phyloP scores from a whole-genome alignment of 2,888 invertebrate species.

The Parnassius smintheus region DNA sequence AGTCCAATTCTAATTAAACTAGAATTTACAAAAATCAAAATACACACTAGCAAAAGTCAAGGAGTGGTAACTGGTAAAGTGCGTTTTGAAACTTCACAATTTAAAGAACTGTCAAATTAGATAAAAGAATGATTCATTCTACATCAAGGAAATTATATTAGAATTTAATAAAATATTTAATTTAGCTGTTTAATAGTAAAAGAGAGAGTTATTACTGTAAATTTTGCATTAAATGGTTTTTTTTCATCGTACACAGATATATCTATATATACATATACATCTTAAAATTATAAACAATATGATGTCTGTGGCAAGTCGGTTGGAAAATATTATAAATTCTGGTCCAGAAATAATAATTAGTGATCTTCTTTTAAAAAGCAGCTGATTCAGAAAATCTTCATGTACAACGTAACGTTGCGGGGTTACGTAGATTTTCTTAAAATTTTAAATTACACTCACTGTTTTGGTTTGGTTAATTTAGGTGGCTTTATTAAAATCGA shows the following conservation, averaged over 20 bases:
- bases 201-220: no score
- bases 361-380: no score
- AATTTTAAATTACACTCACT: slow-evolving; percentile 17
- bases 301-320: no score
- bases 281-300: no score
- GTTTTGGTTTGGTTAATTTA: slow-evolving; percentile 17
- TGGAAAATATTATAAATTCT: no score
- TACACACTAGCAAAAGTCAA: slow-evolving; percentile 25
- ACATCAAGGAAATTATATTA: not conserved
- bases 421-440: slow-evolving; percentile 10
- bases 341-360: no score
- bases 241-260: no score
- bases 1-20: slow-evolving; percentile 28
- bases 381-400: no score
- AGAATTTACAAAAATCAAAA: slow-evolving; percentile 35
- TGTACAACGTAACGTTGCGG: no score
- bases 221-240: no score
- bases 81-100: slow-evolving; percentile 38
- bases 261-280: no score
- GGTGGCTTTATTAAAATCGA: slow-evolving; percentile 17
- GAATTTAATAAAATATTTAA: not conserved
- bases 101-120: slow-evolving; percentile 15
- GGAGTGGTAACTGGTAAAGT: slow-evolving; percentile 45
- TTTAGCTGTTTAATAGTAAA: not conserved
- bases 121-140: not conserved